Conservation (phyloP, 2,888 invertebrate genomes). For the Onthophagus sagittarius region DNA sequence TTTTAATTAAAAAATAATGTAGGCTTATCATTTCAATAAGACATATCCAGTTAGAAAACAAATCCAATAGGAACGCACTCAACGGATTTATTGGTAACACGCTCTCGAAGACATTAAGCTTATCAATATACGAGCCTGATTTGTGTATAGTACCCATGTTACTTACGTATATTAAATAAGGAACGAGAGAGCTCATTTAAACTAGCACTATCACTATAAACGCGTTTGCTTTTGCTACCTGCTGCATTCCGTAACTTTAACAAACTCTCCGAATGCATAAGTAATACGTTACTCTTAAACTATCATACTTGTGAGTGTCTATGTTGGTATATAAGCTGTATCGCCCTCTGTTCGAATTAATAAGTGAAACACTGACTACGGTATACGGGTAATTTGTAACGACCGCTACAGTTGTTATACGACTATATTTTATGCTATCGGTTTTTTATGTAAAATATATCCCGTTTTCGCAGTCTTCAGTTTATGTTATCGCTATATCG, state of each 20-base stretch:
- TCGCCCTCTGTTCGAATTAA: background rate
- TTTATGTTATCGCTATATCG: background rate
- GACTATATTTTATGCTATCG: background rate
- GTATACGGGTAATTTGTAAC: background rate
- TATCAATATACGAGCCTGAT: background rate
- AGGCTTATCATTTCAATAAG: background rate
- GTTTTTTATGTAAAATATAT: background rate
- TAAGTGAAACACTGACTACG: background rate
- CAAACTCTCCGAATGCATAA: background rate
- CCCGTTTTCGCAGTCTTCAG: background rate
- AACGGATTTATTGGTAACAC: background rate
- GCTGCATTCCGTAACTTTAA: background rate
- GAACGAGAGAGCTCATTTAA: background rate
- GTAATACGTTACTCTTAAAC: background rate
- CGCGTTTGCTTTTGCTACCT: background rate
- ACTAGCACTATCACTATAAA: background rate
- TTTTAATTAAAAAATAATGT: too few relatives aligned
- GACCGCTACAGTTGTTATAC: background rate
- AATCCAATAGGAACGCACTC: background rate
- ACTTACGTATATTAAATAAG: too few relatives aligned
- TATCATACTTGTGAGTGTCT: background rate
- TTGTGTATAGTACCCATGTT: background rate
- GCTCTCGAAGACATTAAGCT: background rate
- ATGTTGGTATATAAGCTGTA: background rate
- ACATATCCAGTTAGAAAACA: background rate